A percentile compares a stretch with the other conserved stretches of the same genome.
These are phyloP conservation scores for Pollimyrus isidori DNA, from an alignment of 2,113 vertebrate species.

Conservation along the genomic window DNA sequence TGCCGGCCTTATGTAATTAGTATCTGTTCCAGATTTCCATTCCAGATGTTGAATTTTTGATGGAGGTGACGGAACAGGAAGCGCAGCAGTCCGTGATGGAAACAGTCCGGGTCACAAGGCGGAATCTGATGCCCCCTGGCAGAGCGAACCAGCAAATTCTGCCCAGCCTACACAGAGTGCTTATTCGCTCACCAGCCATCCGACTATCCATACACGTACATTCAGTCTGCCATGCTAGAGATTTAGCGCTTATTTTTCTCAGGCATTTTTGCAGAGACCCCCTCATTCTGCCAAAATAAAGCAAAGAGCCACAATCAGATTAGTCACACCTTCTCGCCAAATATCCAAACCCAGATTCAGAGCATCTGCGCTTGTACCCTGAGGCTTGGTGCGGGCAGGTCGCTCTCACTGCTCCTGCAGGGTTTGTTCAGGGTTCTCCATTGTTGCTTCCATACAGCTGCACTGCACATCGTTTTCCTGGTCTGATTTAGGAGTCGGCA, in stretches of 20 bases:
- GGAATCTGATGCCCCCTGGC: background rate
- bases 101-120: background rate
- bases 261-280: background rate
- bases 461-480: background rate
- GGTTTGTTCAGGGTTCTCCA: background rate
- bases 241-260: background rate
- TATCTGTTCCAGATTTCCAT: slow-evolving; percentile 39
- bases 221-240: background rate
- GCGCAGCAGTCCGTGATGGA: background rate
- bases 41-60: slow-evolving; percentile 40
- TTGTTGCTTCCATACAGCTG: background rate
- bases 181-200: background rate
- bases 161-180: background rate
- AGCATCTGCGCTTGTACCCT: background rate
- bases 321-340: background rate
- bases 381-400: background rate
- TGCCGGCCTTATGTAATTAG: slow-evolving; percentile 32
- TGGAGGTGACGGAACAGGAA: slow-evolving; percentile 26
- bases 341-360: background rate
- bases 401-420: background rate
- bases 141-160: background rate
- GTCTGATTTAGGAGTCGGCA: background rate
- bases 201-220: background rate
- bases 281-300: background rate
- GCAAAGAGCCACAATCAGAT: background rate